Evolutionary conservation across 1,140 invertebrate genomes (phyloP), one percentile per base, ranked within the genome.

Genomic region (Drosophila ercepeae): DNA sequence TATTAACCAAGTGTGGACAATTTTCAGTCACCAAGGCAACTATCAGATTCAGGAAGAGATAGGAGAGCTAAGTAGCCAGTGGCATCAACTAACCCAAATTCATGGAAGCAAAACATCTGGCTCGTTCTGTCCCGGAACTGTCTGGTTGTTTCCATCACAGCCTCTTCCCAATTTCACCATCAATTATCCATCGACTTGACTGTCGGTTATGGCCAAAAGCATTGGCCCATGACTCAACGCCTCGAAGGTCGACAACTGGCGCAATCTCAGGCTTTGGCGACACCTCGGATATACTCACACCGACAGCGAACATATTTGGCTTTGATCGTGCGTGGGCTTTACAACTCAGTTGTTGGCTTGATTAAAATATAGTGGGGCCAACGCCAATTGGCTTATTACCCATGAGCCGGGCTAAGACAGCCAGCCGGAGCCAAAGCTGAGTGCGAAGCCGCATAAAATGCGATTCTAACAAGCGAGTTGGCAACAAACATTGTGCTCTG

Each of bases 371-470:
- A 77, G 59, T 76, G 64, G 76, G 72, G 77, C 72, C 60, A 72
- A 88, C 77, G 72, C 81, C 82, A 84, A 84, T 84, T 84, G 75
- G 79, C 79, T 84, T 75, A 84, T 84, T 83, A 84, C 74, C 78
- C 58, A 77, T 77, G 75, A 82, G 73, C 73, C 49, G 21, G 59
- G 78, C 77, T 52, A 50, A 70, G 48, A 78, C 50, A 14, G 29
- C 29, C 44, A 54, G 57, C 48, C 55, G 82, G 60, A 42, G 39
- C 39, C 39, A 39, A 16, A 39, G 36, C 36, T 39, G 36, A 7
- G 4, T 11, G 11, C n/a, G n/a, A 9, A 36, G 34, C 34, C 34
- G 34, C 11, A 36, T 88, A 81, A 59, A 72, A 88, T 65, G 55
- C 48, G 79, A 55, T 86, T 86, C 81, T 86, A 86, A 88, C 76